These are phyloP conservation scores for Acanthosepion esculentum DNA, from an alignment of 2,888 invertebrate genomes.

Conservation along the genomic window DNA sequence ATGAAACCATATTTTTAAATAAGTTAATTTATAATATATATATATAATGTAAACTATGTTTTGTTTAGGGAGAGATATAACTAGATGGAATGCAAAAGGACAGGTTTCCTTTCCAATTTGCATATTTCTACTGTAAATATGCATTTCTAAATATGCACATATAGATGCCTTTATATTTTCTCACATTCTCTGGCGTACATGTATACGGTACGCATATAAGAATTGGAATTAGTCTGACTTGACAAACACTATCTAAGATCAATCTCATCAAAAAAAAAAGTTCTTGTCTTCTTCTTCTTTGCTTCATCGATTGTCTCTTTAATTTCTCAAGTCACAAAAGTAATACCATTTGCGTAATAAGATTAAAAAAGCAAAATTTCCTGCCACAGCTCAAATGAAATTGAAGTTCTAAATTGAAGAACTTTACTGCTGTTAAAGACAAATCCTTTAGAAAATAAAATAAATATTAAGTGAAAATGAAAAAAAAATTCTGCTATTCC, in stretches of 20 bases:
- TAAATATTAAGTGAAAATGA: background rate
- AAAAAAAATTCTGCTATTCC: background rate
- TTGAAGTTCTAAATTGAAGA: background rate
- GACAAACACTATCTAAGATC: background rate
- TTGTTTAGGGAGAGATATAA: no score
- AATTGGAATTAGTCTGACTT: conserved; percentile 18
- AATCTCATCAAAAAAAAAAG: conserved; percentile 2
- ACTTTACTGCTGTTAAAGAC: background rate
- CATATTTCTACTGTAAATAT: background rate
- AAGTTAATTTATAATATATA: background rate
- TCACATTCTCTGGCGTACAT: background rate
- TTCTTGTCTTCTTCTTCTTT: background rate
- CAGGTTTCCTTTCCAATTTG: no score
- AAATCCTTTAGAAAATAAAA: background rate
- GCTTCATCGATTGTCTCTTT: background rate
- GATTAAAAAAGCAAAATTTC: background rate
- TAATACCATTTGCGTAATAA: background rate
- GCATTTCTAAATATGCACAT: background rate
- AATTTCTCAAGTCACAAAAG: background rate
- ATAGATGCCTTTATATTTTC: background rate
- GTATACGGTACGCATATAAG: background rate
- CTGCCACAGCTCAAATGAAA: background rate
- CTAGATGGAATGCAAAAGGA: no score
- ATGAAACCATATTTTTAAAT: no score
- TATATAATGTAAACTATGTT: background rate